phyloP scores from a whole-genome alignment of 2,113 vertebrate species.

The Pholis gunnellus region DNA sequence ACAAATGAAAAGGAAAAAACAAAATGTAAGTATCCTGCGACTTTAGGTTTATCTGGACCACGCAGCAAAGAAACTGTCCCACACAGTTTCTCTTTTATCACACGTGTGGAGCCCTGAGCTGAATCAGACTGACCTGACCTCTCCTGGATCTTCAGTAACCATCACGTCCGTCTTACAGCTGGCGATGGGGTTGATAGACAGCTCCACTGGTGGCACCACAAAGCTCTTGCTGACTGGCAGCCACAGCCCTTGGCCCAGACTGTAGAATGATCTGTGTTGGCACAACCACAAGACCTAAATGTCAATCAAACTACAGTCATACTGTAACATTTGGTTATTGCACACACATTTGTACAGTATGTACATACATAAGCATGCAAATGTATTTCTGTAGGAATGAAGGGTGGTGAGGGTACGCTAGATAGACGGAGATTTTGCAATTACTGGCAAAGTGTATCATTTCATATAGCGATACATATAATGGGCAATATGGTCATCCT shows the following conservation, averaged over 20 bases:
- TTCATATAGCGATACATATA: not conserved
- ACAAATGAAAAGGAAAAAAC: not conserved
- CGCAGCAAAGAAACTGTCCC: not conserved
- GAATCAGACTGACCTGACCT: conserved; percentile 92
- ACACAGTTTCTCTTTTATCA: not conserved
- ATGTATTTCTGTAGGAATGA: not conserved
- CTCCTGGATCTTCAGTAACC: conserved; percentile 96
- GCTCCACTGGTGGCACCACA: conserved; percentile 95
- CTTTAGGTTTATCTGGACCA: not conserved
- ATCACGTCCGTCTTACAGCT: conserved; percentile 98
- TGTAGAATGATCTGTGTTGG: conserved; percentile 94
- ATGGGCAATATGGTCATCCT: not conserved
- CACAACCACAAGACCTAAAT: conserved; percentile 45
- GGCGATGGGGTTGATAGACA: conserved; percentile 98
- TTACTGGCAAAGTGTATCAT: not conserved
- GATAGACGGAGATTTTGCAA: not conserved
- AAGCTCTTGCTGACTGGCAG: conserved; percentile 99
- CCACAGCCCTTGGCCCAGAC: conserved; percentile 97
- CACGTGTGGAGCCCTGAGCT: not conserved
- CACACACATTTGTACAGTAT: not conserved
- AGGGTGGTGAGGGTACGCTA: not conserved
- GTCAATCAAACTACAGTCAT: conserved; percentile 34
- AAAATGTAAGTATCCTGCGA: not conserved
- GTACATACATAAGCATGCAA: not conserved
- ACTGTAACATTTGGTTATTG: not conserved